phyloP scores from a whole-genome alignment of 2,113 vertebrate genomes.

The Passer domesticus region DNA sequence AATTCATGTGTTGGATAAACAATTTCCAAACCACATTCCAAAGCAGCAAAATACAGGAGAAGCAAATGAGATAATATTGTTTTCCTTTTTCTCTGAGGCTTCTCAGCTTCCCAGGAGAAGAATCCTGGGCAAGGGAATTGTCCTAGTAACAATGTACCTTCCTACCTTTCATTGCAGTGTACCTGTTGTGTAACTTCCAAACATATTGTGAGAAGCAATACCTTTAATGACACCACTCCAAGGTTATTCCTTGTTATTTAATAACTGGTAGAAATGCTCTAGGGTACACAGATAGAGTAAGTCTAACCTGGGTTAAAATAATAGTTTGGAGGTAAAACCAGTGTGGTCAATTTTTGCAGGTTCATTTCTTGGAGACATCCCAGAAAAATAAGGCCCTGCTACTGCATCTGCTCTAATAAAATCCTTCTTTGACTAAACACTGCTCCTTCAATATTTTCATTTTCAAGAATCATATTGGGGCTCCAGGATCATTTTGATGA shows the following conservation, averaged over 20 bases:
- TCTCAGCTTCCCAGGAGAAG: too few relatives aligned
- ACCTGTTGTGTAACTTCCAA: neutral
- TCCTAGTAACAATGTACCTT: neutral
- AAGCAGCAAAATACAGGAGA: too few relatives aligned
- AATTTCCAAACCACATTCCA: too few relatives aligned
- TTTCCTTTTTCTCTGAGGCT: too few relatives aligned
- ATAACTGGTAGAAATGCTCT: neutral
- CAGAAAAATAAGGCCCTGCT: neutral
- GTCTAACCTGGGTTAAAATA: neutral
- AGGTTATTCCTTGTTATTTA: neutral
- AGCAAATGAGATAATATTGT: too few relatives aligned
- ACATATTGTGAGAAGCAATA: neutral
- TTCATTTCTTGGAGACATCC: neutral
- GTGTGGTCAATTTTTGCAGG: neutral
- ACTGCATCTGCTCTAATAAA: neutral
- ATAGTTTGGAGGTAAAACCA: neutral
- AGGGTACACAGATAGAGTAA: neutral
- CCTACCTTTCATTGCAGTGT: neutral
- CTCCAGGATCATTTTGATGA: constrained; percentile 2
- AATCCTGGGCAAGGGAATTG: too few relatives aligned
- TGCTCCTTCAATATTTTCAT: neutral
- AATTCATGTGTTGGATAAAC: too few relatives aligned
- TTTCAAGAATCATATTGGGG: constrained; percentile 3
- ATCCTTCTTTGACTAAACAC: neutral
- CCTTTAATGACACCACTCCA: neutral